These are phyloP conservation scores for Urocynchramus pylzowi DNA, from an alignment of 2,113 vertebrate species.

Conservation along the genomic window DNA sequence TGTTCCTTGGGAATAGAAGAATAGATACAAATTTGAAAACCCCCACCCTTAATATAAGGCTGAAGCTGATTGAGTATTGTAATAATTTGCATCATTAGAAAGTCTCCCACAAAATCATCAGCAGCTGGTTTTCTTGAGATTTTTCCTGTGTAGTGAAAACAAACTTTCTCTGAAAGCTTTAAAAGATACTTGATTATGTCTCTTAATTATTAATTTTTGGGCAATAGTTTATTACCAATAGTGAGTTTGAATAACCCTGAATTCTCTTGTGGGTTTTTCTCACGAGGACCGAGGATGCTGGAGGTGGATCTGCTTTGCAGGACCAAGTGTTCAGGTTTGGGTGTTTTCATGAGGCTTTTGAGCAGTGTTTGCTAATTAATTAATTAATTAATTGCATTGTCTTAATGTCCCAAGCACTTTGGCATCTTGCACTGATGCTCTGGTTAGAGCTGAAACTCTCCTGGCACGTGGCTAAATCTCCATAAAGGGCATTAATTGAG, in stretches of 20 bases:
- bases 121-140: background rate
- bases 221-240: background rate
- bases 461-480: constrained; percentile 35
- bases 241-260: background rate
- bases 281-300: background rate
- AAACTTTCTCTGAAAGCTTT: background rate
- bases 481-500: constrained; percentile 58
- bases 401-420: constrained; percentile 46
- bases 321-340: background rate
- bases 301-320: background rate
- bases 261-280: background rate
- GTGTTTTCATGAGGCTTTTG: background rate
- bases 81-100: background rate
- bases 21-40: background rate
- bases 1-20: background rate
- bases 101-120: background rate
- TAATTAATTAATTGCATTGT: background rate
- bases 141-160: background rate
- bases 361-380: background rate
- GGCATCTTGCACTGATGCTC: constrained; percentile 54
- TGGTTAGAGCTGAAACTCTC: constrained; percentile 26
- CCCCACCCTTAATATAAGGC: background rate
- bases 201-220: background rate
- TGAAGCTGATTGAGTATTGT: background rate
- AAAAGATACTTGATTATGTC: background rate